Base-by-base conservation (phyloP, 2,113 vertebrate species). In the Grallaria varia region DNA sequence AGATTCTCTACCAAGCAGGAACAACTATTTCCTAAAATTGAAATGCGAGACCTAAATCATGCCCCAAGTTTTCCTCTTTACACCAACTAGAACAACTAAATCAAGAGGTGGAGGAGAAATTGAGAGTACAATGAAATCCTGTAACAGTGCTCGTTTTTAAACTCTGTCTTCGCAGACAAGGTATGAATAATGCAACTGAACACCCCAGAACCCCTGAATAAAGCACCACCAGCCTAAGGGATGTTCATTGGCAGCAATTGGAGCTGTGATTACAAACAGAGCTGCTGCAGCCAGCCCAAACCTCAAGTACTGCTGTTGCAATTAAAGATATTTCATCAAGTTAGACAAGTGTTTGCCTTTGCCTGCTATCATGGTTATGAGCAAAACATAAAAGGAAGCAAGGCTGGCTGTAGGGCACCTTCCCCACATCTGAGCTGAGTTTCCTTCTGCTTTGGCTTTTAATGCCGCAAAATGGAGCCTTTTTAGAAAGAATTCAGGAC, bases 321-420 rank as follows among this genome's bases (percentile, higher is more conserved):
- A 98, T 98, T 98, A 98, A 96, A 97, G 95, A 97, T 95, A 97
- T 97, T 97, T 98, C 97, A 97, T 97, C 95, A 97, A 97, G 96
- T 94, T 96, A 94, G 95, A 95, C 91, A 96, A 97, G 96, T 90
- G 92, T 97, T 97, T 97, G 94, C 95, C 74, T 96, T 96, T 96
- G 73, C 85, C 78, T 64, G 80, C 87, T 93, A 90, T 2, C 80
- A 87, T 53, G 33, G 84, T 89, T 97, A 87, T 12, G 86, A 96
- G 93, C 31, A 96, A 71, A 95, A 97, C 87, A 96, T 66, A 66
- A 93, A 95, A 94, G 94, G 69, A 84, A 95, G 68, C 20, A 44
- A 62, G 27, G 4, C 56, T 37, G 88, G 87, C 83, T 49, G 33
- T 9, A 89, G 30, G 20, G 58, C 67, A 79, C 53, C 77, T 59